Conservation (phyloP, 2,797 vertebrate species). For the Triplophysa yarkandensis region DNA sequence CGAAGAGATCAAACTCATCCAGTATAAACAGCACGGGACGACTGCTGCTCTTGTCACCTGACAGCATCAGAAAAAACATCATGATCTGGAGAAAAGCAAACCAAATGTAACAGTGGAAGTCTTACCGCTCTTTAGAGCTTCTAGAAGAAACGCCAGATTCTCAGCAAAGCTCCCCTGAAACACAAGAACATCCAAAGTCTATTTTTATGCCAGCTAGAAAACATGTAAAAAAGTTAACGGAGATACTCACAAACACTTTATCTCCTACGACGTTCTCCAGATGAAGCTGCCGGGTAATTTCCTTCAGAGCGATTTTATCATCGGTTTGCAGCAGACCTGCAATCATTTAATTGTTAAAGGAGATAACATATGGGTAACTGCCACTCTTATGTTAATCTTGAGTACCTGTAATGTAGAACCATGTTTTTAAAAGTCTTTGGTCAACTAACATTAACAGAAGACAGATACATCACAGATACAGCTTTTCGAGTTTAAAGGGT, state of each 20-base stretch:
- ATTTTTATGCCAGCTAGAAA: no score
- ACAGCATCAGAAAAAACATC: neutral
- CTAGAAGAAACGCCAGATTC: constrained; percentile 91
- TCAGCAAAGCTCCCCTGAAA: constrained; percentile 95
- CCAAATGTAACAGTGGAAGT: neutral
- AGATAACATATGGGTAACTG: no score
- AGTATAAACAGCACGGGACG: constrained; percentile 90
- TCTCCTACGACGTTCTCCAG: constrained; percentile 95
- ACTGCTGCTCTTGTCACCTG: constrained; percentile 86
- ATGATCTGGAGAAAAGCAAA: neutral
- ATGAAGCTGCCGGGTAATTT: constrained; percentile 92
- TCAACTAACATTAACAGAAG: no score
- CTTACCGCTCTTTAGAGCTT: constrained; percentile 90
- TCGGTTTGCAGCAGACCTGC: constrained; percentile 91
- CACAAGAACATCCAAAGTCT: neutral
- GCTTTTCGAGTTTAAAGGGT: no score
- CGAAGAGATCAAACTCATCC: constrained; percentile 97
- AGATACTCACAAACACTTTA: constrained; percentile 93
- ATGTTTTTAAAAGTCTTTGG: no score
- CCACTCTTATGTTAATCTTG: no score
- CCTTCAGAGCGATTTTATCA: constrained; percentile 90
- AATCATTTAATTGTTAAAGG: no score
- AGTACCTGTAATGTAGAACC: no score
- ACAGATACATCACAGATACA: no score
- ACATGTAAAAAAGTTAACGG: no score